Conservation (phyloP, 2,888 invertebrate species). For the Phyto melanocephala region DNA sequence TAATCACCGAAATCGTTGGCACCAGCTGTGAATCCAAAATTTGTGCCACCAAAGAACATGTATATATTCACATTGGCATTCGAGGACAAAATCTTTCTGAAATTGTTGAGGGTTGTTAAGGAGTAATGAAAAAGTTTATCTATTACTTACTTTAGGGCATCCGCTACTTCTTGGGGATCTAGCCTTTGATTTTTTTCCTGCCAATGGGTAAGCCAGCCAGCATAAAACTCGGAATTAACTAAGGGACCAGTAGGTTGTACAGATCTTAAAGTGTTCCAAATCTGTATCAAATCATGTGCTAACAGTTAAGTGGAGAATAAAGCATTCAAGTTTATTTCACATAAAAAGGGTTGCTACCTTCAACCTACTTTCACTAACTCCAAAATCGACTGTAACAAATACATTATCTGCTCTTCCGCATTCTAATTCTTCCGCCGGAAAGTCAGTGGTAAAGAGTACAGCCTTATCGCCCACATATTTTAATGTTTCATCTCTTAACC, state of each 20-base stretch:
- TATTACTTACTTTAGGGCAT: conserved; percentile 23
- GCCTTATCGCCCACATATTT: conserved; percentile 79
- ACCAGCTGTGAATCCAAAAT: conserved; percentile 86
- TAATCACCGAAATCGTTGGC: conserved; percentile 76
- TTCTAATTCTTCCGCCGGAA: conserved; percentile 79
- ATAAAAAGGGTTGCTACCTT: not conserved
- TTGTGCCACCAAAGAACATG: conserved; percentile 96
- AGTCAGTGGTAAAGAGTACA: conserved; percentile 90
- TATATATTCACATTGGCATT: conserved; percentile 88
- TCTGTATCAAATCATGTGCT: not conserved
- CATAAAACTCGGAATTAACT: conserved; percentile 35
- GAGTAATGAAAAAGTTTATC: not conserved
- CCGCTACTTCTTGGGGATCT: conserved; percentile 24
- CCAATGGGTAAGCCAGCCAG: conserved; percentile 42
- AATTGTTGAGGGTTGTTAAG: not conserved
- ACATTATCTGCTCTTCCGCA: conserved; percentile 87
- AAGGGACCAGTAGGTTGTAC: conserved; percentile 39
- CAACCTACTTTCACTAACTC: conserved; percentile 79
- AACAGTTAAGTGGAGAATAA: not conserved
- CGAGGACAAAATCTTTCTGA: not conserved
- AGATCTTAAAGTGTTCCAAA: conserved; percentile 13
- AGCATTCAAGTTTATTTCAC: too few relatives aligned
- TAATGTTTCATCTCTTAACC: conserved; percentile 83
- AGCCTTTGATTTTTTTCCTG: conserved; percentile 29
- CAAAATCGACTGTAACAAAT: conserved; percentile 89